A percentile compares a stretch with the other conserved stretches of the same genome.
Evolutionary conservation across 2,797 vertebrate genomes (phyloP).

Genomic region (Cercopithecus neglectus): DNA sequence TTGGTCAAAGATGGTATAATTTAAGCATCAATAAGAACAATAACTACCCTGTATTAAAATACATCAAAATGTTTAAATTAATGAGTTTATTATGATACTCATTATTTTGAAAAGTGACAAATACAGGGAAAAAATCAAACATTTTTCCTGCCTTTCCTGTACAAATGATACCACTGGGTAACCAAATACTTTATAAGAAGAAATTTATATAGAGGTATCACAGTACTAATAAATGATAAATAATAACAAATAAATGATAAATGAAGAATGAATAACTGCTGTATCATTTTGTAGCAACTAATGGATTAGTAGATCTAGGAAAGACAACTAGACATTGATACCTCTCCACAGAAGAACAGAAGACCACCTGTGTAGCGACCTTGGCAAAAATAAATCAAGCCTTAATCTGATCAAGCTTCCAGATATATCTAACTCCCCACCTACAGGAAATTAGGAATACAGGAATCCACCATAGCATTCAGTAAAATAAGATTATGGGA

Average conservation of each 20-base stretch:
- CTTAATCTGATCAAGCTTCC: background rate
- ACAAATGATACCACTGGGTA: background rate
- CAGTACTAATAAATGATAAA: background rate
- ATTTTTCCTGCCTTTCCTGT: background rate
- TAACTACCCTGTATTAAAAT: background rate
- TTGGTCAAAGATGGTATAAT: constrained; percentile 2
- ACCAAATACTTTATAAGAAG: background rate
- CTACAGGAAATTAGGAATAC: constrained; percentile 3
- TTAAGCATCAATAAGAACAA: background rate
- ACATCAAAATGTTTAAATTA: background rate
- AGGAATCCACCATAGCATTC: background rate
- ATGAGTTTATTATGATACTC: background rate
- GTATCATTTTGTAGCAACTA: background rate
- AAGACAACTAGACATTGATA: background rate
- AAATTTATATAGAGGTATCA: background rate
- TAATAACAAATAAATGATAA: background rate
- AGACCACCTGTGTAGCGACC: background rate
- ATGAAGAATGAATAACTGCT: background rate
- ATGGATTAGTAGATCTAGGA: background rate
- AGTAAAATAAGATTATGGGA: background rate
- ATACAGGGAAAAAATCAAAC: constrained; percentile 13
- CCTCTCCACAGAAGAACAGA: background rate
- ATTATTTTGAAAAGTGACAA: constrained; percentile 40
- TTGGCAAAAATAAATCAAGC: constrained; percentile 24
- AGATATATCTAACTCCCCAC: background rate